These are phyloP conservation scores for Leucoraja ocellata DNA, from an alignment of 2,797 vertebrate genomes.

Conservation along the genomic window DNA sequence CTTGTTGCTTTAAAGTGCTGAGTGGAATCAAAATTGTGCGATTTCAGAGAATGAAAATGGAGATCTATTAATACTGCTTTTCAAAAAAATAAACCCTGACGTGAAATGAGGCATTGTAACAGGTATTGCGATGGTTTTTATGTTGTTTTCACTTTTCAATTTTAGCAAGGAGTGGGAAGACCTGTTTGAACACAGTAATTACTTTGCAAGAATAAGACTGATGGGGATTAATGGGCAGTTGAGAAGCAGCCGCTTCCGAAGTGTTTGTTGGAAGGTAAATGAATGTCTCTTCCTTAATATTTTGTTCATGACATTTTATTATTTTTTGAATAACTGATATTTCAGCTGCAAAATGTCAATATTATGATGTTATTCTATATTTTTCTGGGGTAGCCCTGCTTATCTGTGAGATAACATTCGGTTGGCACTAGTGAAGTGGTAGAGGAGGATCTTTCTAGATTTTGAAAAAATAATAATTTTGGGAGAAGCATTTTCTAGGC, in stretches of 20 bases:
- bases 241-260: constrained; percentile 85
- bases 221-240: constrained; percentile 97
- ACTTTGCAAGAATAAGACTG: constrained; percentile 94
- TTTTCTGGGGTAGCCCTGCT: neutral
- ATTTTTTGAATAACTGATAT: neutral
- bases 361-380: neutral
- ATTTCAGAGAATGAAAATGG: neutral
- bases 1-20: constrained; percentile 51
- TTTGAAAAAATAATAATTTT: no score
- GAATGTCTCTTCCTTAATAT: neutral
- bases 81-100: constrained; percentile 58
- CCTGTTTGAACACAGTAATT: constrained; percentile 99
- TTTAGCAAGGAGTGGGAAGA: constrained; percentile 88
- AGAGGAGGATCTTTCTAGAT: no score
- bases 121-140: constrained; percentile 62
- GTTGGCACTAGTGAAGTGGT: no score
- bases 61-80: neutral
- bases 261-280: constrained; percentile 86
- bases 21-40: neutral
- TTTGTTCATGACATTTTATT: neutral
- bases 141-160: constrained; percentile 44
- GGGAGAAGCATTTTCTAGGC: no score
- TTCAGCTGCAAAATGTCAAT: neutral
- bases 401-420: neutral
- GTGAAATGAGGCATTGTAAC: constrained; percentile 60